Evolutionary conservation across 1,140 invertebrate species (phyloP).

Genomic region (Bombus huntii): DNA sequence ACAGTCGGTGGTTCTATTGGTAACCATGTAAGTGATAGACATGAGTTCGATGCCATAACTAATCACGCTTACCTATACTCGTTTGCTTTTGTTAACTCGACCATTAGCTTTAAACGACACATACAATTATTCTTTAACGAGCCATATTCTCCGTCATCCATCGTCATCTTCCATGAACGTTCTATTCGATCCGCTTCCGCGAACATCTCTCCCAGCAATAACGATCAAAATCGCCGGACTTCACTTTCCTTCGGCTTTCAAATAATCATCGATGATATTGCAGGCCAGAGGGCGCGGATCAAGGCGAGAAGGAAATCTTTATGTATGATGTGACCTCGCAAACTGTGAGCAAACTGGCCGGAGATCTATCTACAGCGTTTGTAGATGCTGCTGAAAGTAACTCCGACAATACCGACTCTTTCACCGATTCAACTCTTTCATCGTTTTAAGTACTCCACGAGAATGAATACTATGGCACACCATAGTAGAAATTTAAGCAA

Average conservation of each 20-base stretch:
- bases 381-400: conserved; percentile 92
- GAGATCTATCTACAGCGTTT: conserved; percentile 90
- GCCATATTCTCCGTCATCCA: conserved; percentile 40
- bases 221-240: background rate
- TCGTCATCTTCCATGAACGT: background rate
- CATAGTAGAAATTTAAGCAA: background rate
- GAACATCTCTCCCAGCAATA: conserved; percentile 1
- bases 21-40: conserved; percentile 87
- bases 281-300: conserved; percentile 82
- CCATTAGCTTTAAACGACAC: conserved; percentile 2
- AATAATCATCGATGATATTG: conserved; percentile 55
- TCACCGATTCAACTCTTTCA: conserved; percentile 39
- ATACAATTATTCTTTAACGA: conserved; percentile 31
- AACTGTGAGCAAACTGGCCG: conserved; percentile 87
- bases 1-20: conserved; percentile 91
- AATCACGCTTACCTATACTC: conserved; percentile 26
- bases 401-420: conserved; percentile 82
- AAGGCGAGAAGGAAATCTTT: conserved; percentile 89
- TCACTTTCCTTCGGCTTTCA: conserved; percentile 42
- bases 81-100: conserved; percentile 42
- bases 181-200: conserved; percentile 17
- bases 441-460: conserved; percentile 19
- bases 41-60: conserved; percentile 30
- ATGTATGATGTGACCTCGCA: conserved; percentile 90
- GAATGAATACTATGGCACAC: background rate